Evolutionary conservation across 2,113 vertebrate genomes (phyloP), one percentile per base, ranked within the genome.

Genomic region (Galemys pyrenaicus): DNA sequence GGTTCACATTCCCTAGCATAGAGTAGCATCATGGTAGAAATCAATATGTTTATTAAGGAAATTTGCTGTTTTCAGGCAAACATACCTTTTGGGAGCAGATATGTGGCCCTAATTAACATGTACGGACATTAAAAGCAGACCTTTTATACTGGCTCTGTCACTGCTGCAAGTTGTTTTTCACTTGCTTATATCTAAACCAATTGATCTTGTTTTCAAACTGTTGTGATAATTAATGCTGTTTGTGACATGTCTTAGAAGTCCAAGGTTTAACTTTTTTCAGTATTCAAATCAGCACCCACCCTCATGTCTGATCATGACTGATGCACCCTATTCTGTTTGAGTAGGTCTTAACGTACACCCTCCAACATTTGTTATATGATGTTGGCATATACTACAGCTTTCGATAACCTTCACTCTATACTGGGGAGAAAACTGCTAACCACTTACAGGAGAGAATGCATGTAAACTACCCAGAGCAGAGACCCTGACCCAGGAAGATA

Each of bases 121-220:
- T 0, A 17, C 4, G 3, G 4, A 75, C 3, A 20, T 12, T 49
- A 68, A 65, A 74, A n/a, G 39, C 39, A 12, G 39, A 37, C 54
- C 32, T 35, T 68, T 77, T 13, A 20, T 4, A 32, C 1, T 2
- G 10, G 80, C 19, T 37, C 44, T 65, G 24, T 32, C 28, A 6
- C 32, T 67, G 93, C 49, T 89, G 41, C 75, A 37, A n/a, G n/a
- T n/a, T 0, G 28, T 51, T 62, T 83, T 89, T 46, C 54, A 84
- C 51, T 37, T 89, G 89, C 13, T 89, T 82, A 58, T 19, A 86
- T 24, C 44, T 60, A 78, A 79, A 44, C 44, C 28, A 71, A 41
- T 44, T 49, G 80, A 44, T 9, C 87, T 71, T 62, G 11, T 41
- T 65, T 94, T 85, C 41, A 91, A 82, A 79, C n/a, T 70, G 24